Evolutionary conservation across 2,797 vertebrate genomes (phyloP).

Genomic region (Euthynnus affinis): DNA sequence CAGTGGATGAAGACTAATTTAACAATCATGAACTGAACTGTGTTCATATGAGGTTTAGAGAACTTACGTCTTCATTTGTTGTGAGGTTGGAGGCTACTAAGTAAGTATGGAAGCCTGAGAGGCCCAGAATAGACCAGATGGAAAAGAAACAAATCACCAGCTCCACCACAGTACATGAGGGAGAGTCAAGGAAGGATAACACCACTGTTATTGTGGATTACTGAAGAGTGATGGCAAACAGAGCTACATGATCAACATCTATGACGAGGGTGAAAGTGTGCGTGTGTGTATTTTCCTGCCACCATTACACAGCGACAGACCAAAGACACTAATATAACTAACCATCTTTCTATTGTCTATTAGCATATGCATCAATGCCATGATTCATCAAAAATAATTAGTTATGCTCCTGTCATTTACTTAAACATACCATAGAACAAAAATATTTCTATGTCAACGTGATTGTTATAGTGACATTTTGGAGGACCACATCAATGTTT

Average conservation of each 20-base stretch:
- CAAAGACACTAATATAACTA: too few relatives aligned
- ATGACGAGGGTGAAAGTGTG: neutral
- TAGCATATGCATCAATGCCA: too few relatives aligned
- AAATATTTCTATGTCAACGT: neutral
- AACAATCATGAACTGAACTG: neutral
- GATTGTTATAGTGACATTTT: too few relatives aligned
- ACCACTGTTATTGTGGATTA: neutral
- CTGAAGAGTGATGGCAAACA: neutral
- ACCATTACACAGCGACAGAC: too few relatives aligned
- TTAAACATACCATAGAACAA: too few relatives aligned
- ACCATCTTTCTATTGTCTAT: too few relatives aligned
- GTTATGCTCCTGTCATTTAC: too few relatives aligned
- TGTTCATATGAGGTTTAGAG: neutral
- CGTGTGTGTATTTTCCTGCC: too few relatives aligned
- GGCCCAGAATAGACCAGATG: conserved; percentile 97
- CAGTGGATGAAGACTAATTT: neutral
- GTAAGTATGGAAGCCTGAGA: conserved; percentile 99
- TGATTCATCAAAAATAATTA: too few relatives aligned
- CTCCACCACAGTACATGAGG: conserved; percentile 89
- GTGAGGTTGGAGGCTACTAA: conserved; percentile 97
- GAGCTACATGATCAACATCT: neutral
- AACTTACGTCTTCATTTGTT: conserved; percentile 97
- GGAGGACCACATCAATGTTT: too few relatives aligned
- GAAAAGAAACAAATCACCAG: conserved; percentile 98
- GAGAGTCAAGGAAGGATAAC: conserved; percentile 86